Conservation (phyloP, 1,140 invertebrate genomes). For the Stegodyphus dumicola region DNA sequence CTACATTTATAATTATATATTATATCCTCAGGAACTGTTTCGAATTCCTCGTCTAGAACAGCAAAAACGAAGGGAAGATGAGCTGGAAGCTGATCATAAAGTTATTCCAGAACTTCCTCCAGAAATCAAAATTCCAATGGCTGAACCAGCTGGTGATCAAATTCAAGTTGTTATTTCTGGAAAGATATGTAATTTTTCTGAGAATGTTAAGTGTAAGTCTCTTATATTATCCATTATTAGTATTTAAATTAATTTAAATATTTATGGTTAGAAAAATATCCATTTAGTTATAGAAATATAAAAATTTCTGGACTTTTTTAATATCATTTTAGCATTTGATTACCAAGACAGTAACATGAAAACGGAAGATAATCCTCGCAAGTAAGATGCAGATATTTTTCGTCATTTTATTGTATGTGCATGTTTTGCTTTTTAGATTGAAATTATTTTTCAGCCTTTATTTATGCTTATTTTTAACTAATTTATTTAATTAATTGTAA, state of each 20-base stretch:
- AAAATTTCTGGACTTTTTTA: not conserved
- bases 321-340: constrained; percentile 19
- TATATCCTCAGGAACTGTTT: constrained; percentile 79
- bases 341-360: constrained; percentile 22
- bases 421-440: too few relatives aligned
- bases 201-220: constrained; percentile 33
- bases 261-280: not conserved
- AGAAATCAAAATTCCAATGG: constrained; percentile 60
- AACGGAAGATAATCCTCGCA: constrained; percentile 16
- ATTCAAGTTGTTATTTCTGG: constrained; percentile 51
- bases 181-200: constrained; percentile 13
- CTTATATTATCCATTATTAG: not conserved
- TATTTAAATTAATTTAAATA: not conserved
- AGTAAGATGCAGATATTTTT: not conserved
- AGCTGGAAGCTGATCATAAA: constrained; percentile 78
- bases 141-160: constrained; percentile 37
- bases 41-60: constrained; percentile 95
- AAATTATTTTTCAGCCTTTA: too few relatives aligned
- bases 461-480: too few relatives aligned
- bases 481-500: too few relatives aligned
- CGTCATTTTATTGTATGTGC: too few relatives aligned
- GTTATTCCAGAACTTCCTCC: not conserved
- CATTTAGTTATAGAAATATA: not conserved
- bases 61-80: constrained; percentile 88
- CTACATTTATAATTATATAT: too few relatives aligned